These are phyloP conservation scores for Nomada fucata DNA, from an alignment of 2,888 invertebrate species.

Conservation along the genomic window DNA sequence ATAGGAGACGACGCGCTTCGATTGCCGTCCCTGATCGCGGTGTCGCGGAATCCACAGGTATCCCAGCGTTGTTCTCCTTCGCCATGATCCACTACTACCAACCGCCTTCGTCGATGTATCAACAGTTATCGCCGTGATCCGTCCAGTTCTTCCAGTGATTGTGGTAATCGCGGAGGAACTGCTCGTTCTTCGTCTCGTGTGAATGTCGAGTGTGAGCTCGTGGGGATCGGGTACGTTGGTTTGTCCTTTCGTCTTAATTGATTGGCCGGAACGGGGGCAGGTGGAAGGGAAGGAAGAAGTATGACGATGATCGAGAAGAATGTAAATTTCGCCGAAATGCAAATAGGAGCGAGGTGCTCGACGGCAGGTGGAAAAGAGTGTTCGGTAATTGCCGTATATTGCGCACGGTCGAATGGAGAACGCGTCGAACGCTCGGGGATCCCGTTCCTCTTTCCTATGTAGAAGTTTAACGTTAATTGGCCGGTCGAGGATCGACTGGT, in stretches of 20 bases:
- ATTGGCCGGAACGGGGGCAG: background rate
- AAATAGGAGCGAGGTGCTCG: background rate
- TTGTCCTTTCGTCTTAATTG: background rate
- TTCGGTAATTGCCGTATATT: constrained; percentile 28
- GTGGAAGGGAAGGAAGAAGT: background rate
- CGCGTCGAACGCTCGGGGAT: constrained; percentile 31
- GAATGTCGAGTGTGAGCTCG: constrained; percentile 7
- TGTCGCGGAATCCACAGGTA: constrained; percentile 71
- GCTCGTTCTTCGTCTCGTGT: constrained; percentile 11
- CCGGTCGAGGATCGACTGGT: constrained; percentile 28
- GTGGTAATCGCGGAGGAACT: background rate
- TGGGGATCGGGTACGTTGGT: background rate
- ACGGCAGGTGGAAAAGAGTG: constrained; percentile 17
- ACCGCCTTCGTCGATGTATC: constrained; percentile 24
- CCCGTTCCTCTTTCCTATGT: constrained; percentile 40
- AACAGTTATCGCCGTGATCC: background rate
- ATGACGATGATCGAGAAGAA: background rate
- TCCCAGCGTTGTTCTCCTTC: constrained; percentile 36
- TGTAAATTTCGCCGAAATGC: background rate
- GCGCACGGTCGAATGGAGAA: constrained; percentile 40
- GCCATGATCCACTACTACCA: constrained; percentile 16
- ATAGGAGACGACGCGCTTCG: constrained; percentile 20
- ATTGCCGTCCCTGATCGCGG: constrained; percentile 44
- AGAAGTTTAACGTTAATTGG: constrained; percentile 49
- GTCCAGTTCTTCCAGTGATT: background rate